Base-by-base conservation (phyloP, 2,797 vertebrate species). In the Florisuga fusca region DNA sequence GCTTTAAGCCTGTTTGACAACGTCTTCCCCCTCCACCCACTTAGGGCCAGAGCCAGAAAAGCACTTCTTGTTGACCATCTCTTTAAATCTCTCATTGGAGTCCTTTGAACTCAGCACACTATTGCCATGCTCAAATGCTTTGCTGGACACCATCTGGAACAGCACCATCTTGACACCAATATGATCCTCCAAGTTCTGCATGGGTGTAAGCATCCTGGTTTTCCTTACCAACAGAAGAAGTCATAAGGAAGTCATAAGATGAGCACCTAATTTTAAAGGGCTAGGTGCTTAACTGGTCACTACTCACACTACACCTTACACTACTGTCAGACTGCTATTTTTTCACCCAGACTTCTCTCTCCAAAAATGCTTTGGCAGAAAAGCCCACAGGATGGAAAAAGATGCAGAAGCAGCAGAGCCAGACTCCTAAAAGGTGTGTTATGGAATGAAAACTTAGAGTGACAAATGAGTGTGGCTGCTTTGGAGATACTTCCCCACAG, bases 401-500 rank as follows among this genome's bases (percentile, higher is more conserved):
- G 64, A 93, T 15, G 36, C 59, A 87, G 78, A 76, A 77, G 43
- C 76, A 91, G 57, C 0, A 1, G 26, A 92, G 86, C 87, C 89
- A 91, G 94, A 57, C 53, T 92, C 62, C 71, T 97, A 51, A 92
- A 89, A 93, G 78, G 73, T 88, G 62, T 80, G 90, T 87, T 90
- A 96, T 69, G 58, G 72, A 93, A 93, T 82, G 94, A 96, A 97
- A 96, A 86, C 85, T 94, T 94, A 93, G 80, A 84, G 81, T 94
- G 95, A 96, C 57, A 94, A 95, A 96, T 95, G 95, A 95, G 86
- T 0, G 0, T 62, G 71, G 85, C 86, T 87, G 86, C 90, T 93
- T 95, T 92, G 71, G 94, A 95, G 89, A 94, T 95, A 83, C 68
- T 90, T 95, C 90, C 61, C 93, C 91, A 87, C 96, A 95, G 95